phyloP scores from a whole-genome alignment of 2,888 invertebrate species.

The Meghimatium bilineatum region DNA sequence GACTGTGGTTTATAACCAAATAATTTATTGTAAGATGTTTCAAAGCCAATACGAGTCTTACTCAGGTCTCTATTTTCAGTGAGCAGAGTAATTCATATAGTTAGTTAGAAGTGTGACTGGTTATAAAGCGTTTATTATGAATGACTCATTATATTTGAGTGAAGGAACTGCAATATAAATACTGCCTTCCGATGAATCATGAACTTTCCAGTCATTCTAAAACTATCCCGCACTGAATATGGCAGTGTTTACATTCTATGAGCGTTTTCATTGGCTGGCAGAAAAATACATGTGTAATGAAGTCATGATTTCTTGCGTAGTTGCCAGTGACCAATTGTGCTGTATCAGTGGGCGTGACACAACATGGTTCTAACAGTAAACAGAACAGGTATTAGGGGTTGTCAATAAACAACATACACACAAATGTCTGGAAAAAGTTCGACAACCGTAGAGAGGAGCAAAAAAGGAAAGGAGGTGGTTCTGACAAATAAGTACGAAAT shows the following conservation, averaged over 20 bases:
- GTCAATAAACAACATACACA: too few species aligned
- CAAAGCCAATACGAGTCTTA: background rate
- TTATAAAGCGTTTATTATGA: background rate
- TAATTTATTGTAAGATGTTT: background rate
- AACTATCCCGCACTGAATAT: slow-evolving; percentile 17
- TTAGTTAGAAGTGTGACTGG: background rate
- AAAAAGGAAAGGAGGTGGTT: too few species aligned
- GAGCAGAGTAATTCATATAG: background rate
- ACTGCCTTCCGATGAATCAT: slow-evolving; percentile 2
- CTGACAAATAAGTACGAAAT: too few species aligned
- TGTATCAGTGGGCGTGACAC: background rate
- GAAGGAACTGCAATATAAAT: background rate
- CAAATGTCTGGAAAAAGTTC: too few species aligned
- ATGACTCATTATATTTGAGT: background rate
- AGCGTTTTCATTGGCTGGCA: background rate
- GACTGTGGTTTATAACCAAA: background rate
- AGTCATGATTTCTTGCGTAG: background rate
- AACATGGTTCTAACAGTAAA: too few species aligned
- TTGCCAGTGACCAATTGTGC: background rate
- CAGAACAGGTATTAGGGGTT: too few species aligned
- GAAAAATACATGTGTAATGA: background rate
- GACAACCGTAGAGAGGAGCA: too few species aligned
- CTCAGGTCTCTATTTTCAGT: background rate
- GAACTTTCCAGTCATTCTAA: background rate
- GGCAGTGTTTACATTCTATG: slow-evolving; percentile 9